Evolutionary conservation across 2,888 invertebrate genomes (phyloP).

Genomic region (Campoplex nolae): DNA sequence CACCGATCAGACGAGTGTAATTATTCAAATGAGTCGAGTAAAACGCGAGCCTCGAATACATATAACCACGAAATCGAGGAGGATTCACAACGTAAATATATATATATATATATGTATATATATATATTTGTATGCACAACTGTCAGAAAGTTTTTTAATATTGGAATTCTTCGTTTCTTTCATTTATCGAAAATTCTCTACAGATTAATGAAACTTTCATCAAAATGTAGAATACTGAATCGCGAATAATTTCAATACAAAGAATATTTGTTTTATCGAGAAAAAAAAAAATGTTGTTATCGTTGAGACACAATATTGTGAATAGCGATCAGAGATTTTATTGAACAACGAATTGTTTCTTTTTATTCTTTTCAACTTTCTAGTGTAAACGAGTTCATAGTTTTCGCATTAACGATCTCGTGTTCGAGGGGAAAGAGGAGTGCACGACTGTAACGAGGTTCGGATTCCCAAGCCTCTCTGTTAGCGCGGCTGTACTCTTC

Average conservation of each 20-base stretch:
- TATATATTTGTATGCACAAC: background rate
- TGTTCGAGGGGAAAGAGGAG: background rate
- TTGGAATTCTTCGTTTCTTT: background rate
- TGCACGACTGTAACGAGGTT: conserved; percentile 21
- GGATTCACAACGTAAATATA: background rate
- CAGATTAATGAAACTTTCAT: background rate
- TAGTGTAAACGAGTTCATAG: background rate
- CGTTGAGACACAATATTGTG: too few species aligned
- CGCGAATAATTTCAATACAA: background rate
- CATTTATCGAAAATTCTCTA: background rate
- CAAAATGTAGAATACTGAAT: background rate
- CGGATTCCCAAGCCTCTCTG: conserved; percentile 22
- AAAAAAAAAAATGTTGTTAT: background rate
- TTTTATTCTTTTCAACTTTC: background rate
- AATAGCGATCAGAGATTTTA: background rate
- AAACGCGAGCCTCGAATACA: conserved; percentile 53
- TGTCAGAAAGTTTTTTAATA: background rate
- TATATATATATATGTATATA: background rate
- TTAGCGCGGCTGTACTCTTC: background rate
- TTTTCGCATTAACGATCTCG: conserved; percentile 44
- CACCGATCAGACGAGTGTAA: conserved; percentile 51
- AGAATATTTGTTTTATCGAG: background rate
- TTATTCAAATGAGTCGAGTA: conserved; percentile 64
- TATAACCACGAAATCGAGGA: conserved; percentile 40
- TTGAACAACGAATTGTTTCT: background rate